Conservation (phyloP, 1,140 invertebrate species). For the Belonocnema kinseyi region DNA sequence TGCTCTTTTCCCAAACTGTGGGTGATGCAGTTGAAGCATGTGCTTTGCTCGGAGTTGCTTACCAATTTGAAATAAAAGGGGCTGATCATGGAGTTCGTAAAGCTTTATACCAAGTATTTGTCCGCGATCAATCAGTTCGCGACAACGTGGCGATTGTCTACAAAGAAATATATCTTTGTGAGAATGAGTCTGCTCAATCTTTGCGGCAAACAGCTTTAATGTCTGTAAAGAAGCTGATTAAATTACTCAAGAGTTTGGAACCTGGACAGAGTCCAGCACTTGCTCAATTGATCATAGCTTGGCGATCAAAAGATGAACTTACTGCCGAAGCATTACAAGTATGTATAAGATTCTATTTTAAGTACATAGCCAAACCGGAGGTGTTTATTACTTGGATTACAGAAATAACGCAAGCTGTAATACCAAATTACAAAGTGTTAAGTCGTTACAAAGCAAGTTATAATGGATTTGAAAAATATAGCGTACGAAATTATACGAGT, state of each 20-base stretch:
- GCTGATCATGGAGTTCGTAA: conserved; percentile 83
- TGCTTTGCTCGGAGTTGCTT: conserved; percentile 88
- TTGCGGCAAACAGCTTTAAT: conserved; percentile 58
- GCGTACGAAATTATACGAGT: too few relatives aligned
- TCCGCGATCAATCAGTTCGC: conserved; percentile 75
- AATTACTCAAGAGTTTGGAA: conserved; percentile 50
- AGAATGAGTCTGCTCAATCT: conserved; percentile 50
- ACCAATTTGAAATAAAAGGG: conserved; percentile 85
- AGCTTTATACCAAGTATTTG: conserved; percentile 85
- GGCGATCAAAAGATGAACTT: conserved; percentile 80
- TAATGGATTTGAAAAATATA: too few relatives aligned
- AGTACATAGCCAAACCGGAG: too few relatives aligned
- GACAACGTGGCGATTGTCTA: conserved; percentile 81
- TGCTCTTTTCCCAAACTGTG: conserved; percentile 84
- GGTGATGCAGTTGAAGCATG: conserved; percentile 90
- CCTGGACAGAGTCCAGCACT: conserved; percentile 76
- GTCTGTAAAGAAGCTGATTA: conserved; percentile 54
- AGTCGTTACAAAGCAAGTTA: too few relatives aligned
- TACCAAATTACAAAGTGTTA: too few relatives aligned
- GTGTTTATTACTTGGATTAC: too few relatives aligned
- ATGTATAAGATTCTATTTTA: conserved; percentile 42
- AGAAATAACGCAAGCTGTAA: too few relatives aligned
- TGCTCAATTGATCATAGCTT: conserved; percentile 82
- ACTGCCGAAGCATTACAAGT: conserved; percentile 72
- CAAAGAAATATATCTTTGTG: conserved; percentile 79